Percentiles rank a stretch among this genome's conserved stretches.
Evolutionary conservation across 2,888 invertebrate species (phyloP).

Genomic region (Cantharis rustica): DNA sequence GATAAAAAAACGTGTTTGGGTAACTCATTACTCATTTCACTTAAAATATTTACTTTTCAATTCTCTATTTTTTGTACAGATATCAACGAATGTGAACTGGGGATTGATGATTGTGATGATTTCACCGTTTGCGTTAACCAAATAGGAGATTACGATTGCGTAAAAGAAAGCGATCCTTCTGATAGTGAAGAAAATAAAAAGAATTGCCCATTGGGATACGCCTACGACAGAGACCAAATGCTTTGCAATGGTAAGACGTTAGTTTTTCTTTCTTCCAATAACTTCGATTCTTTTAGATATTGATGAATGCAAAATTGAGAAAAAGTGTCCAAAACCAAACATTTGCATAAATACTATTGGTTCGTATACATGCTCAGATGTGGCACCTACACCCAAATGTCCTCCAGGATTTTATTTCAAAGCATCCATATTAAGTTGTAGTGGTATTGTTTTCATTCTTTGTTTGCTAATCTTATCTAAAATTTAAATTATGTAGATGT

Average conservation of each 20-base stretch:
- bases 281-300: conserved; percentile 44
- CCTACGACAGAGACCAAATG: conserved; percentile 60
- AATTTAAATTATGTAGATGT: conserved; percentile 61
- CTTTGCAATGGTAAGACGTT: conserved; percentile 58
- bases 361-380: conserved; percentile 49
- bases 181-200: conserved; percentile 38
- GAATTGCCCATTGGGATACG: conserved; percentile 63
- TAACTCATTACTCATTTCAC: conserved; percentile 38
- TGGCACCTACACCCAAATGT: conserved; percentile 40
- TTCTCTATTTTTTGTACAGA: conserved; percentile 53
- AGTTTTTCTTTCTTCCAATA: neutral
- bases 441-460: conserved; percentile 37
- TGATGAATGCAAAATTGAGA: conserved; percentile 51
- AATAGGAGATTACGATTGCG: conserved; percentile 61
- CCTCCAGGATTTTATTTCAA: conserved; percentile 54
- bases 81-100: conserved; percentile 64
- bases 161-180: conserved; percentile 47
- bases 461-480: neutral
- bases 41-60: neutral
- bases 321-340: conserved; percentile 49
- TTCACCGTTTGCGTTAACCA: conserved; percentile 61
- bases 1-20: conserved; percentile 73
- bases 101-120: conserved; percentile 57
- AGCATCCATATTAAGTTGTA: conserved; percentile 48
- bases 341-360: conserved; percentile 52